Percentiles rank a stretch among this genome's conserved stretches.
phyloP scores from a whole-genome alignment of 2,113 vertebrate species.

The Ibidorhyncha struthersii region DNA sequence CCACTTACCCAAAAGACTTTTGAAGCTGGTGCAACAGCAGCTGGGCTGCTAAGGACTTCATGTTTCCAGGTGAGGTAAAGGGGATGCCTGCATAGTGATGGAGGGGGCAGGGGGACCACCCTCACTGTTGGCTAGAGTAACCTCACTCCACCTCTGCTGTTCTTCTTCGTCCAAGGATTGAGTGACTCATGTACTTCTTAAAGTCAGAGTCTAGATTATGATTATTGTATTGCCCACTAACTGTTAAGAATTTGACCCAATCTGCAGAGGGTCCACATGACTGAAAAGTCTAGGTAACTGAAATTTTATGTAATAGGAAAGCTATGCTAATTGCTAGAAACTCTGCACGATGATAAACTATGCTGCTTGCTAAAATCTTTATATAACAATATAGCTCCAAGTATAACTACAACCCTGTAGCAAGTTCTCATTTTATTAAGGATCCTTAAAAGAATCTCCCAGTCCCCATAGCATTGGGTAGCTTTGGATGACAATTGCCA shows the following conservation, averaged over 20 bases:
- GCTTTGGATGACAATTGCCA: not conserved
- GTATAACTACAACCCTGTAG: not conserved
- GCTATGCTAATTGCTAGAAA: not conserved
- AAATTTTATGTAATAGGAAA: not conserved
- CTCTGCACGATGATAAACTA: not conserved
- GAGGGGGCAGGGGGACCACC: not conserved
- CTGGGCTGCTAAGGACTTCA: not conserved
- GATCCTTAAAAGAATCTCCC: not conserved
- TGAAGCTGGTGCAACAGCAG: not conserved
- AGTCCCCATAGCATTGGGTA: not conserved
- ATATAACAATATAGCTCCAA: not conserved
- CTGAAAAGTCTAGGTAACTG: not conserved
- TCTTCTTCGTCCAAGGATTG: not conserved
- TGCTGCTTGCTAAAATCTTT: not conserved
- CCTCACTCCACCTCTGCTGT: not conserved
- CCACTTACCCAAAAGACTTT: not conserved
- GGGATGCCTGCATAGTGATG: not conserved
- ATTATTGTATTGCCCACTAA: not conserved
- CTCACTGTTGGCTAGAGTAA: not conserved
- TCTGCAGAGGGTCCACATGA: not conserved
- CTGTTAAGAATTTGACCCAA: not conserved
- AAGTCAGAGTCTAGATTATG: not conserved
- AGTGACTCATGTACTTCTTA: not conserved
- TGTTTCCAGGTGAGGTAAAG: not conserved
- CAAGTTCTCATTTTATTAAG: not conserved